Conservation (phyloP, 2,888 invertebrate species). For the Venustoraphidia nigricollis region DNA sequence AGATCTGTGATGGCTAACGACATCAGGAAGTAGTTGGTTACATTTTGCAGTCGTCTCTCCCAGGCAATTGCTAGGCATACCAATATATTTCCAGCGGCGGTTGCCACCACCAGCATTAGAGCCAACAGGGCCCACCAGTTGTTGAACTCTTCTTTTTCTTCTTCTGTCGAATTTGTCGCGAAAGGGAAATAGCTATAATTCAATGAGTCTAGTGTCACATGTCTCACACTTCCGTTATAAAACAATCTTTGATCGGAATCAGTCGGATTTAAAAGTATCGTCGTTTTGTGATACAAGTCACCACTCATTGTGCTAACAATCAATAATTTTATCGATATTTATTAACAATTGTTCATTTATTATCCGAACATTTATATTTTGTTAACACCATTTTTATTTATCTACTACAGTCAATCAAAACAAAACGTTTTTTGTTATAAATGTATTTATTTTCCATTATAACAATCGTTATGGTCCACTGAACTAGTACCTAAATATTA, state of each 20-base stretch:
- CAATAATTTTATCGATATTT: no score
- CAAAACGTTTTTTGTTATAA: no score
- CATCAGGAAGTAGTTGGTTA: slow-evolving; percentile 94
- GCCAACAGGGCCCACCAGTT: slow-evolving; percentile 78
- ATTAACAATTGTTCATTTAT: no score
- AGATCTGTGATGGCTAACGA: slow-evolving; percentile 90
- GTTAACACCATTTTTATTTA: no score
- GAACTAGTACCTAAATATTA: no score
- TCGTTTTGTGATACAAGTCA: not conserved
- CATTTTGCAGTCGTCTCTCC: slow-evolving; percentile 86
- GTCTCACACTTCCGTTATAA: slow-evolving; percentile 1
- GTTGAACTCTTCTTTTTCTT: slow-evolving; percentile 24
- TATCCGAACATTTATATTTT: no score
- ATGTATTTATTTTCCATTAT: no score
- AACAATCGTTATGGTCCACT: no score
- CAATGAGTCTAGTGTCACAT: not conserved
- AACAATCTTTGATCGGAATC: not conserved
- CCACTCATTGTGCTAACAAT: no score
- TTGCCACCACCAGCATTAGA: slow-evolving; percentile 62
- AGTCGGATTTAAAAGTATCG: not conserved
- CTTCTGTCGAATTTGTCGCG: slow-evolving; percentile 10
- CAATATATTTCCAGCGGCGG: slow-evolving; percentile 82
- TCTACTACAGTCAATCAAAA: no score
- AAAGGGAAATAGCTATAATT: slow-evolving; percentile 3
- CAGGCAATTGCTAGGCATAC: slow-evolving; percentile 87